phyloP scores from a whole-genome alignment of 2,113 vertebrate species.

The Aythya baeri region DNA sequence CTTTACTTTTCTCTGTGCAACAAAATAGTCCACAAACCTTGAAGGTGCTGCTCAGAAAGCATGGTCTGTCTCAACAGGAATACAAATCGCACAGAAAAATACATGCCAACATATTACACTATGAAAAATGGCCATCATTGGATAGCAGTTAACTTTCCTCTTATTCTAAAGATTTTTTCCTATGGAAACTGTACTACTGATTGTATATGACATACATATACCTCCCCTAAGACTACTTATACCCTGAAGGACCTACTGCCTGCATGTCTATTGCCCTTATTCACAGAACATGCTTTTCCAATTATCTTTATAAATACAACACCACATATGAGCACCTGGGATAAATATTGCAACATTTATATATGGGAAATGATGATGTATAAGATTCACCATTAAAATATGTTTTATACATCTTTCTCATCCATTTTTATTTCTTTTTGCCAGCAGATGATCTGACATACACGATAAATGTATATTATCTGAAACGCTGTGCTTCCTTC shows the following conservation, averaged over 20 bases:
- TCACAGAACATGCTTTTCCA: conserved; percentile 61
- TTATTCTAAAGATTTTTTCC: conserved; percentile 41
- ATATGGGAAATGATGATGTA: conserved; percentile 21
- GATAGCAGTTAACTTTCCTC: not conserved
- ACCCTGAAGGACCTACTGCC: conserved; percentile 34
- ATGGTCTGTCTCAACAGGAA: not conserved
- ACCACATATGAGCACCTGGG: conserved; percentile 48
- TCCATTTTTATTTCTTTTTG: conserved; percentile 15
- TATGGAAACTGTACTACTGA: conserved; percentile 7
- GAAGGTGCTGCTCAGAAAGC: not conserved
- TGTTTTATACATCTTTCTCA: conserved; percentile 21
- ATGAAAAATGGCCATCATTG: not conserved
- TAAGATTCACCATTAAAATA: conserved; percentile 40
- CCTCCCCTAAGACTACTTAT: conserved; percentile 43
- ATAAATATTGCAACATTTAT: conserved; percentile 55
- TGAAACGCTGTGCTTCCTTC: not conserved
- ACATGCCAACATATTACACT: not conserved
- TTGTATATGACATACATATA: conserved; percentile 15
- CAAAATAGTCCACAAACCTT: not conserved
- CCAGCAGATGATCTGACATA: conserved; percentile 10
- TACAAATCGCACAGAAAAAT: conserved; percentile 36
- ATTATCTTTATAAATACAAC: conserved; percentile 62
- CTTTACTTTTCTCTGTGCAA: not conserved
- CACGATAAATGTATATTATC: not conserved
- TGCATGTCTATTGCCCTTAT: conserved; percentile 32